Base-by-base conservation (phyloP, 1,140 invertebrate species). In the Anoplophora glabripennis region DNA sequence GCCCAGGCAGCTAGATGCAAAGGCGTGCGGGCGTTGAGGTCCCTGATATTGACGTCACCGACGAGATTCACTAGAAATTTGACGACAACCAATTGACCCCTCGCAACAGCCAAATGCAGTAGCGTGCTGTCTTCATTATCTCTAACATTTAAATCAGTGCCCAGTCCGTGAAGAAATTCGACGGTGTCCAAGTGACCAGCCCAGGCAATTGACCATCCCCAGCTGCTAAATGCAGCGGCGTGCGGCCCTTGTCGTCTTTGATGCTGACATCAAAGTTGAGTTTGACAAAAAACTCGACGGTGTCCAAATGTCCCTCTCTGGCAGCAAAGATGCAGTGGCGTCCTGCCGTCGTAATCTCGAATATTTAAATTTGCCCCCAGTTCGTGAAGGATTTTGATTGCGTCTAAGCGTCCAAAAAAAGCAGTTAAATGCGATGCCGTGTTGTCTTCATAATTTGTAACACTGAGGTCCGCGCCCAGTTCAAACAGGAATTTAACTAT, bases 111-210 rank as follows among this genome's bases (percentile, higher is more conserved):
- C 45, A 77, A 67, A 65, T 82, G 77, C n/a, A 81, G 63, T 10
- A 45, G 46, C 38, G 46, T 61, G 12, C 41, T 21, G 8, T 28
- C 42, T 14, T 57, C 40, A 3, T 48, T 38, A 35, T 47, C 53
- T 44, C 12, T 42, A 12, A 51, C 11, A 54, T 68, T 67, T 3
- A 64, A 35, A 18, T 63, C 45, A 0, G 64, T 60, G 2, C 66
- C 66, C 3, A 53, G n/a, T 1, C 44, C n/a, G 0, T 72, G 12
- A 9, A 74, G 36, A 35, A 57, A 45, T 33, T 38, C 51, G 12
- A 61, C 64, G 8, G 81, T 76, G 28, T 78, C 73, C 28, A 69
- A 64, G 49, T 81, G 76, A 1, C 76, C 77, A 54, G 77, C 79
- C 59, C 77, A 76, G 57, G 77, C 77, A 52, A 46, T 17, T 63